Percentiles rank a stretch among this genome's conserved stretches.
Conservation (phyloP, 1,140 invertebrate genomes). For the Anastrepha ludens region DNA sequence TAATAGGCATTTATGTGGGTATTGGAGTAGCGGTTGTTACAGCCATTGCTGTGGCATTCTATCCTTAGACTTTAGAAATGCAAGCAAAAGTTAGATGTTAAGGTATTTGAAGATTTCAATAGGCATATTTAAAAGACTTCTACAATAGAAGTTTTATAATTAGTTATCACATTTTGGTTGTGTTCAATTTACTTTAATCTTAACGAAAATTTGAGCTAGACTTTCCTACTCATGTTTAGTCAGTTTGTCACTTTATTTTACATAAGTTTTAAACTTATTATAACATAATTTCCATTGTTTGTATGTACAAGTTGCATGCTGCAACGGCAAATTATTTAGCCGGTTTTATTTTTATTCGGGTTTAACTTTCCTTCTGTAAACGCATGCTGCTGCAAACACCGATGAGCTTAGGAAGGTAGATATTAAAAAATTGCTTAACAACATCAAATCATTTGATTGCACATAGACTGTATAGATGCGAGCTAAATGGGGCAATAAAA, state of each 20-base stretch:
- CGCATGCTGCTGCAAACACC: conserved; percentile 77
- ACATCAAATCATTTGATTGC: conserved; percentile 80
- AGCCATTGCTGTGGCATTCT: conserved; percentile 66
- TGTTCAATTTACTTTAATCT: too few species aligned
- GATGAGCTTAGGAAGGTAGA: conserved; percentile 79
- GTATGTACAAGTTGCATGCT: too few species aligned
- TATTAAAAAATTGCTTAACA: conserved; percentile 80
- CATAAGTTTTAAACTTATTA: too few species aligned
- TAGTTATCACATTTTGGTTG: too few species aligned
- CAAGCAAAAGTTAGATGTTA: background rate
- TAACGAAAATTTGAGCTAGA: too few species aligned
- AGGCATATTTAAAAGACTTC: too few species aligned
- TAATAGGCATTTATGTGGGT: conserved; percentile 59
- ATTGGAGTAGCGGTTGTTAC: conserved; percentile 59
- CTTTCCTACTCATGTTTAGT: too few species aligned
- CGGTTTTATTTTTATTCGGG: conserved; percentile 55
- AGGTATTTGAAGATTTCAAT: too few species aligned
- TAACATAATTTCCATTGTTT: too few species aligned
- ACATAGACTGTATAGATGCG: conserved; percentile 81
- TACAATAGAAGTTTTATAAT: too few species aligned
- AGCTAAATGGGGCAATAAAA: conserved; percentile 75
- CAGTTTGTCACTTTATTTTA: too few species aligned
- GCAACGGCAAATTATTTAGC: too few species aligned
- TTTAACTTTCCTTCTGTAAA: conserved; percentile 74
- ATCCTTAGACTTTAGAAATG: conserved; percentile 63